Base-by-base conservation (phyloP, 2,113 vertebrate species). In the Cyprinus carpio region DNA sequence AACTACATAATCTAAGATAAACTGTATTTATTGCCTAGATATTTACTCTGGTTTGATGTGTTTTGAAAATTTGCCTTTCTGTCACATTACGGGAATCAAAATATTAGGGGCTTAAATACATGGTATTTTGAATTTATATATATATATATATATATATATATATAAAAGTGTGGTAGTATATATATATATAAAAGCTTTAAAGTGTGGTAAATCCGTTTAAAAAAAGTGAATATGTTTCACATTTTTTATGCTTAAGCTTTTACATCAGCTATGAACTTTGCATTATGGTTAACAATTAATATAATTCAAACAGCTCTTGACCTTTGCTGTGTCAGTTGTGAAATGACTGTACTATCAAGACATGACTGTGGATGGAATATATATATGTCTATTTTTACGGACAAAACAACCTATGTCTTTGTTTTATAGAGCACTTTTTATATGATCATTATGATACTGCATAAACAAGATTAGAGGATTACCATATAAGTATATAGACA, bases 11-110 rank as follows among this genome's bases (percentile, higher is more conserved):
- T 60, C 58, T 65, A 86, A 79, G 82, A 83, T 82, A 65, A 84
- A 80, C 85, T 85, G 58, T 91, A 77, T 90, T 87, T 91, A 91
- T 90, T 91, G 83, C 74, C 79, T 89, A 12, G 82, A 82, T 11
- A 51, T 80, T 18, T 69, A 62, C 65, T 83, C 43, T 87, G 60
- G 75, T 89, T 27, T 54, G 6, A 84, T 83, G 77, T 54, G 15
- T 54, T 54, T 49, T 37, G 43, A 46, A 2, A 46, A 46, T 46
- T 11, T 46, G 43, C 58, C 23, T 40, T 65, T 86, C 46, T 83
- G 67, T 81, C 40, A 51, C 76, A 46, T 87, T 43, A 58, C 79
- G 64, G 25, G 71, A 10, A 43, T 86, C 72, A 23, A 43, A 74
- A 16, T 67, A 83, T 76, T 71, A 40, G 85, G 6, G 76, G 56